Percentiles rank a stretch among this genome's conserved stretches.
phyloP scores from a whole-genome alignment of 2,797 vertebrate species.

The Danio choprae region DNA sequence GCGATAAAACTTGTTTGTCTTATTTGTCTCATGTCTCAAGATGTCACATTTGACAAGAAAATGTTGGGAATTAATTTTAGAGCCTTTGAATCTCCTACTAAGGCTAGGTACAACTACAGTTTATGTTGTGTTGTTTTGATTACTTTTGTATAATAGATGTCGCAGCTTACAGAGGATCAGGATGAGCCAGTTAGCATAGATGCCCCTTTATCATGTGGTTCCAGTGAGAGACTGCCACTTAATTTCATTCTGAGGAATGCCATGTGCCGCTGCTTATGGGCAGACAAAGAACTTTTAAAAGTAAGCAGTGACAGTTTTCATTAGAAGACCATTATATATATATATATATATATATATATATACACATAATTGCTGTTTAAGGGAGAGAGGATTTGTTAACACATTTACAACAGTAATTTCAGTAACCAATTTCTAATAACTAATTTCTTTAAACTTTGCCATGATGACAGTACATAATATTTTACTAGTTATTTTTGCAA shows the following conservation, averaged over 20 bases:
- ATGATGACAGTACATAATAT: no score
- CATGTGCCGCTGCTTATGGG: conserved; percentile 48
- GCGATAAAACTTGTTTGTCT: conserved; percentile 21
- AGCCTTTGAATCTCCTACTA: conserved; percentile 2
- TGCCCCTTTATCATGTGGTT: background rate
- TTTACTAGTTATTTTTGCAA: no score
- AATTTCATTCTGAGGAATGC: conserved; percentile 53
- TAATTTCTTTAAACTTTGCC: no score
- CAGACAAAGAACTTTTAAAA: conserved; percentile 25
- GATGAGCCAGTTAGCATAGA: background rate
- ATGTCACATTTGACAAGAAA: conserved; percentile 39
- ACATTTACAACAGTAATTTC: no score
- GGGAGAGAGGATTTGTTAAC: no score
- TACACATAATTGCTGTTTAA: no score
- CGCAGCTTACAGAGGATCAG: conserved; percentile 12
- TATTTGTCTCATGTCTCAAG: no score
- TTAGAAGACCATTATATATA: no score
- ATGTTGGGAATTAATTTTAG: conserved; percentile 31
- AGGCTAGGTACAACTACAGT: background rate
- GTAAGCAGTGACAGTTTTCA: background rate
- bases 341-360: no score
- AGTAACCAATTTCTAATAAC: no score
- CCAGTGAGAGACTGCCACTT: conserved; percentile 28
- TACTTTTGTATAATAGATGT: conserved; percentile 11
- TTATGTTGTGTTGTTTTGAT: conserved; percentile 35